Percentiles rank a stretch among this genome's conserved stretches.
Evolutionary conservation across 1,140 invertebrate species (phyloP).

Genomic region (Ips typographus): DNA sequence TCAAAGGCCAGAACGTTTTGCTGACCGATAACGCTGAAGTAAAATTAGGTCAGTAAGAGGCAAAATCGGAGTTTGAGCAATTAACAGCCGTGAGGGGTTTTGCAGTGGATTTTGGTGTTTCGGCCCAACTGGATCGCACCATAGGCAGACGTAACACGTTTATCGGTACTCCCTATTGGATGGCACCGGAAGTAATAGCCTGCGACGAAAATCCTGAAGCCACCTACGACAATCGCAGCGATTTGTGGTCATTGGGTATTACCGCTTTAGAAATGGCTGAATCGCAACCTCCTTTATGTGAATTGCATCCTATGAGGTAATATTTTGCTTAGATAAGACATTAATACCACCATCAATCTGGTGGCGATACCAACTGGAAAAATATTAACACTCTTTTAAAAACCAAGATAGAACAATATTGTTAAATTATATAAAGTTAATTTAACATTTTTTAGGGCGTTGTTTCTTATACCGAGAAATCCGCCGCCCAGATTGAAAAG

Average conservation of each 20-base stretch:
- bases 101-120: constrained; percentile 98
- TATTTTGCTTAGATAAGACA: background rate
- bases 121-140: constrained; percentile 97
- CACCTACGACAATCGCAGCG: constrained; percentile 98
- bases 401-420: no score
- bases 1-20: constrained; percentile 99
- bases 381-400: no score
- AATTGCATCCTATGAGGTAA: constrained; percentile 97
- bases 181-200: constrained; percentile 97
- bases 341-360: no score
- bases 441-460: constrained; percentile 52
- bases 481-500: constrained; percentile 85
- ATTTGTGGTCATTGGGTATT: constrained; percentile 98
- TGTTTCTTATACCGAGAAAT: constrained; percentile 36
- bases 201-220: constrained; percentile 99
- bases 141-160: constrained; percentile 99
- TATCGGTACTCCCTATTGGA: constrained; percentile 99
- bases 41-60: constrained; percentile 74
- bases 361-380: no score
- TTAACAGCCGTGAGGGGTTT: background rate
- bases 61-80: background rate
- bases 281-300: constrained; percentile 96
- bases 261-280: constrained; percentile 99
- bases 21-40: constrained; percentile 99
- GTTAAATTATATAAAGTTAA: background rate